Conservation (phyloP, 1,140 invertebrate species). For the Saccostrea echinata region DNA sequence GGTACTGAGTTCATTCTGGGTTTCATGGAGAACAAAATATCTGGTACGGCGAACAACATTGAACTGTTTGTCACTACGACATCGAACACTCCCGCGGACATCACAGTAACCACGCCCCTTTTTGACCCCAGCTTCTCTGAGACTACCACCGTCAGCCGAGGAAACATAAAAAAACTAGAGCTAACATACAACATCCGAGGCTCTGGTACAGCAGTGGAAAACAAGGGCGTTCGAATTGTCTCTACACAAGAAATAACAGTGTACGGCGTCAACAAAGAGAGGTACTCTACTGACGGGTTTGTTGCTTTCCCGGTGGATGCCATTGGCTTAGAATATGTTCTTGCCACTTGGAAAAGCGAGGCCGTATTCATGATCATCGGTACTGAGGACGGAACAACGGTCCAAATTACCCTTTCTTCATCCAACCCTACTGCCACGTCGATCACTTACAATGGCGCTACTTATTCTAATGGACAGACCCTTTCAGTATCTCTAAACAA, state of each 20-base stretch:
- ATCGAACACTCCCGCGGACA: constrained; percentile 54
- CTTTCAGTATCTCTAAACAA: constrained; percentile 49
- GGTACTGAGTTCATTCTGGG: constrained; percentile 62
- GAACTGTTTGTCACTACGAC: constrained; percentile 65
- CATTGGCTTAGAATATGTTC: constrained; percentile 64
- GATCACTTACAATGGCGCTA: constrained; percentile 51
- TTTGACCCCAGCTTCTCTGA: constrained; percentile 36
- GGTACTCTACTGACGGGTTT: constrained; percentile 66
- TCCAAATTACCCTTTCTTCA: constrained; percentile 54
- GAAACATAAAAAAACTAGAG: constrained; percentile 51
- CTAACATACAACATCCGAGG: constrained; percentile 50
- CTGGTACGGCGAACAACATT: constrained; percentile 45
- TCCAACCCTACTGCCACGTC: constrained; percentile 5
- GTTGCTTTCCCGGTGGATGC: constrained; percentile 68
- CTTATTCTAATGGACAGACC: constrained; percentile 59
- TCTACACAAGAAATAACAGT: constrained; percentile 63
- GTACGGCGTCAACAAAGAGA: constrained; percentile 65
- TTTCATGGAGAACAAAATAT: constrained; percentile 58
- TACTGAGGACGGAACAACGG: constrained; percentile 50
- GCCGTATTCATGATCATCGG: constrained; percentile 53
- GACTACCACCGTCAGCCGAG: constrained; percentile 41
- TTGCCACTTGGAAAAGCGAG: constrained; percentile 55
- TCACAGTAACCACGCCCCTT: constrained; percentile 60
- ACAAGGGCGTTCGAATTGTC: constrained; percentile 56
- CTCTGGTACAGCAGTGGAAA: constrained; percentile 22